These are phyloP conservation scores for Rhinogobius similis DNA, from an alignment of 2,113 vertebrate species.

Conservation along the genomic window DNA sequence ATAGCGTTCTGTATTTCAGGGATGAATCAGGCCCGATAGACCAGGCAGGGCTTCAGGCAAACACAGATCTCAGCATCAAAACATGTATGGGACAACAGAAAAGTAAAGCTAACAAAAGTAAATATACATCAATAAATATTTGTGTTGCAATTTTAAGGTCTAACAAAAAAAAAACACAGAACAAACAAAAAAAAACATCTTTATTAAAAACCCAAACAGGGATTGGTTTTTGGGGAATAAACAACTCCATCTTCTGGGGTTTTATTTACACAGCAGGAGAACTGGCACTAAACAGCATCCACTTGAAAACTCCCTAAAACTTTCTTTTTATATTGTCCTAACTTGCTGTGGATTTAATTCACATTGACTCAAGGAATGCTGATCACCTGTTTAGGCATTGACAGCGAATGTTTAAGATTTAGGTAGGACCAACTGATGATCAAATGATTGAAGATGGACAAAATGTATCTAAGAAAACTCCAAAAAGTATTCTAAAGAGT, in stretches of 20 bases:
- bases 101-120: background rate
- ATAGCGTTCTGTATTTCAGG: background rate
- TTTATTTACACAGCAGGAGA: constrained; percentile 74
- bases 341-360: background rate
- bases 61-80: background rate
- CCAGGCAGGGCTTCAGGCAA: background rate
- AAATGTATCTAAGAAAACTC: no score
- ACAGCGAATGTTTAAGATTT: no score
- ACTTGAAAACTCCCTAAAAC: constrained; percentile 41
- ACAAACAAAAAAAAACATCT: no score
- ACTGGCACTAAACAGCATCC: constrained; percentile 65
- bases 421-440: no score
- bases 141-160: background rate
- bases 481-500: no score
- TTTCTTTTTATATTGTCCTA: constrained; percentile 11
- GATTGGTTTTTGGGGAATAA: constrained; percentile 53
- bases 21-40: background rate
- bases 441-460: no score
- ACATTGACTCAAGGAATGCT: background rate
- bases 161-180: background rate
- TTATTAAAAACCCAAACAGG: background rate
- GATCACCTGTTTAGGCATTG: background rate
- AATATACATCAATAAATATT: no score
- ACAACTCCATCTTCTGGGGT: constrained; percentile 67
- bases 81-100: background rate